Conservation (phyloP, 1,140 invertebrate species). For the Drosophila littoralis region DNA sequence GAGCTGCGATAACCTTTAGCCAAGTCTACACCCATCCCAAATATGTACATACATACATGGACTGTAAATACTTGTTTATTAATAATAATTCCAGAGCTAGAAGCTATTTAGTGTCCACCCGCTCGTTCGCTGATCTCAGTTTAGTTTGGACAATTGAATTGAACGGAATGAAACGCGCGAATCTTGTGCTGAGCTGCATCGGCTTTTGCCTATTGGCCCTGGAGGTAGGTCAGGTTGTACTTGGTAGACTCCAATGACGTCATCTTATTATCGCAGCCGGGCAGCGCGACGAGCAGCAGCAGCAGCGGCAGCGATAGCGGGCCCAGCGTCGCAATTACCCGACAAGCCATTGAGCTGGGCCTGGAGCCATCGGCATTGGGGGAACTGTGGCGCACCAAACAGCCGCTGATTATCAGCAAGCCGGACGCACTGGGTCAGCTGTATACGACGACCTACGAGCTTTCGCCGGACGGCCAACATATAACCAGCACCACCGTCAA, state of each 20-base stretch:
- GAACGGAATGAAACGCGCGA: slow-evolving; percentile 35
- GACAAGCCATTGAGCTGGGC: slow-evolving; percentile 39
- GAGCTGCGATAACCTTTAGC: slow-evolving; percentile 30
- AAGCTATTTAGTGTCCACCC: slow-evolving; percentile 8
- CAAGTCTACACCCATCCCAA: neutral
- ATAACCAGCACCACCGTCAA: slow-evolving; percentile 4
- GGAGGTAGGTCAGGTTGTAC: slow-evolving; percentile 53
- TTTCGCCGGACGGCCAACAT: slow-evolving; percentile 30
- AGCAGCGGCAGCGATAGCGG: neutral
- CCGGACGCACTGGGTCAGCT: slow-evolving; percentile 20
- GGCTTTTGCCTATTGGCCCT: slow-evolving; percentile 44
- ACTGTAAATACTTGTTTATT: neutral
- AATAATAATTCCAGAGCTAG: neutral
- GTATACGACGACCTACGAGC: slow-evolving; percentile 35
- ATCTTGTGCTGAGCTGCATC: slow-evolving; percentile 26
- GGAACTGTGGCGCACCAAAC: slow-evolving; percentile 49
- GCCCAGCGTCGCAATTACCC: slow-evolving; percentile 33
- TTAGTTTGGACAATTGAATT: slow-evolving; percentile 11
- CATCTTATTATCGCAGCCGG: slow-evolving; percentile 20
- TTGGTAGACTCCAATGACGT: neutral
- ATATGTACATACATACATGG: neutral
- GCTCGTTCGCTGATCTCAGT: slow-evolving; percentile 39
- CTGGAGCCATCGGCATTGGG: slow-evolving; percentile 35
- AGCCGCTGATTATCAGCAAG: slow-evolving; percentile 52
- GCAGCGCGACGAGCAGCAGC: slow-evolving; percentile 1